phyloP scores from a whole-genome alignment of 1,140 invertebrate genomes.

The Aphelinus atriplicis region DNA sequence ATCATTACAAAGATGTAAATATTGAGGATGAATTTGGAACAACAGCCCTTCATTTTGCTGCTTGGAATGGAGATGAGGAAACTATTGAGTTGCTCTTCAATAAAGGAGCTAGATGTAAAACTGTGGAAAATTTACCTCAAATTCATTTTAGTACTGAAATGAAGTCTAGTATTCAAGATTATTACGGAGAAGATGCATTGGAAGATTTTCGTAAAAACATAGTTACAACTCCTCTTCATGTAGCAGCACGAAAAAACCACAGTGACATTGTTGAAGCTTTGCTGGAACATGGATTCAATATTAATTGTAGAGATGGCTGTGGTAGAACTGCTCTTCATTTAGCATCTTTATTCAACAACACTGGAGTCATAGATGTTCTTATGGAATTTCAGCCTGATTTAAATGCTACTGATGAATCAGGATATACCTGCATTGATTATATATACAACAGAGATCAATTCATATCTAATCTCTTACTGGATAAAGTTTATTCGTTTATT shows the following conservation, averaged over 20 bases:
- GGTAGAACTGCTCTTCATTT: constrained; percentile 21
- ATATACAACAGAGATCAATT: neutral
- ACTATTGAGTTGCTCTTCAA: constrained; percentile 11
- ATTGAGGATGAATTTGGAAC: constrained; percentile 10
- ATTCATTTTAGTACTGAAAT: neutral
- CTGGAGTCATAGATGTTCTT: neutral
- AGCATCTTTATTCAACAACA: constrained; percentile 7
- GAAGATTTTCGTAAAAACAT: constrained; percentile 13
- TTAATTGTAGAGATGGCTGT: constrained; percentile 13
- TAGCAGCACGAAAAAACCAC: constrained; percentile 14
- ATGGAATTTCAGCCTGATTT: constrained; percentile 6
- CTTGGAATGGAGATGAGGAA: constrained; percentile 20
- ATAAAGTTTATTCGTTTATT: neutral
- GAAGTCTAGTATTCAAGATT: neutral
- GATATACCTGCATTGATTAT: constrained; percentile 12
- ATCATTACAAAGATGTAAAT: constrained; percentile 15
- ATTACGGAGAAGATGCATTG: neutral
- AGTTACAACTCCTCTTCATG: constrained; percentile 6
- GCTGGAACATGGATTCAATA: constrained; percentile 3
- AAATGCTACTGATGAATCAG: neutral
- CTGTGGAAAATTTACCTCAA: neutral
- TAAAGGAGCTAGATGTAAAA: neutral
- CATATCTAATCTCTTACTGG: neutral
- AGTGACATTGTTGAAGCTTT: constrained; percentile 17
- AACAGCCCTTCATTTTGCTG: constrained; percentile 22